Evolutionary conservation across 1,140 invertebrate genomes (phyloP).

Genomic region (Drosophila prosaltans): DNA sequence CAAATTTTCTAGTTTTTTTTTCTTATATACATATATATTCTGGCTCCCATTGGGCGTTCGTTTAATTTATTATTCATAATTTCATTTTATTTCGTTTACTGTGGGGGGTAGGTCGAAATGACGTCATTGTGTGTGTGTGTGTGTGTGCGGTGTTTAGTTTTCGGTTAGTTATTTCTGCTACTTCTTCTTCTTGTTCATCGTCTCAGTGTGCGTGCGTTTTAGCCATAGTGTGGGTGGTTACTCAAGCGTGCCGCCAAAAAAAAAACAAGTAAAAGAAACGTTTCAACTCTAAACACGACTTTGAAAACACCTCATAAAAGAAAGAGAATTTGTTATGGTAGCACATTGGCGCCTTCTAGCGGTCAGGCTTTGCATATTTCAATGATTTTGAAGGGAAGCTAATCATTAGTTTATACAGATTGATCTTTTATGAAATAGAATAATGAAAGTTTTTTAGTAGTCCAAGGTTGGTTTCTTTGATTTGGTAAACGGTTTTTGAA

Average conservation of each 20-base stretch:
- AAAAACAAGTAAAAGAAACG: neutral
- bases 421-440: too few relatives aligned
- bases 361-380: too few relatives aligned
- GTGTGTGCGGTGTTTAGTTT: neutral
- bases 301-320: neutral
- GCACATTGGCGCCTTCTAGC: too few relatives aligned
- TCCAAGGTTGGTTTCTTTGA: too few relatives aligned
- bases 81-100: constrained; percentile 12
- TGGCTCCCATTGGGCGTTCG: constrained; percentile 31
- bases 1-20: constrained; percentile 2
- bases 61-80: constrained; percentile 46
- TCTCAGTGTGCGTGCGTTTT: constrained; percentile 1
- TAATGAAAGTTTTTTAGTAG: too few relatives aligned
- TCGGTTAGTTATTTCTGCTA: constrained; percentile 8
- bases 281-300: neutral
- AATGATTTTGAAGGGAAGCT: too few relatives aligned
- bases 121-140: neutral
- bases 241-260: constrained; percentile 34
- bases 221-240: constrained; percentile 35
- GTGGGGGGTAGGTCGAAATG: neutral
- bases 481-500: too few relatives aligned
- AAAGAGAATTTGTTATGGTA: too few relatives aligned
- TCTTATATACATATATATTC: neutral
- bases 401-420: too few relatives aligned
- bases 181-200: neutral